Base-by-base conservation (phyloP, 2,113 vertebrate genomes). In the Clarias magur region DNA sequence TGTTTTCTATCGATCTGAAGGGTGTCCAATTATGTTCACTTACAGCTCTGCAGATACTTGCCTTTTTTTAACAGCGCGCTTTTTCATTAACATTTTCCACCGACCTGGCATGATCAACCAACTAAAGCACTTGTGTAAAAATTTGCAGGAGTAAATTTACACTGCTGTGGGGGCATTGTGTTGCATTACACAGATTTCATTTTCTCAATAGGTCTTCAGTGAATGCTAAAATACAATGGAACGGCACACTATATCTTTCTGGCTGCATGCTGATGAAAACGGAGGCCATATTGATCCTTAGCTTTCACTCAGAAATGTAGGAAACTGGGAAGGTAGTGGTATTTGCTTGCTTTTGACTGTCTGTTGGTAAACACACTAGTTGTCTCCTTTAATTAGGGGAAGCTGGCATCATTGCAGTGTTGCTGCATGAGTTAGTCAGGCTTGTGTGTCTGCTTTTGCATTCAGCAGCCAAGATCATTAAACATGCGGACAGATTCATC, bases 1-100 rank as follows among this genome's bases (percentile, higher is more conserved):
- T 84, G 86, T 87, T 90, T 85, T 89, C 70, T 72, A 90, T 89
- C 34, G 75, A 80, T 91, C 88, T 62, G 75, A 88, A 88, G 63
- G 42, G 19, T 78, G 42, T 79, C 67, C 79, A 89, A 87, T 91
- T 90, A 88, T 82, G 60, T 85, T 65, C 70, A 53, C 80, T 81
- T 88, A 83, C 68, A 78, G 57, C 82, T 76, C 21, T 85, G 85
- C 75, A 79, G 63, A 88, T 76, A 70, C 62, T 68, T 38, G 59
- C 12, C 65, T 84, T 79, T 83, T 82, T 82, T 88, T 68, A 56
- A 75, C 79, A 80, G 82, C 21, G 16, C 68, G 78, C 70, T 63
- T 91, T 89, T 81, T 87, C 83, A 87, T 90, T 87, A 76, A 85
- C 73, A 76, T 83, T 88, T 86, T 84, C 80, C 84, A 53, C 48